Evolutionary conservation across 2,888 invertebrate genomes (phyloP), one percentile per base, ranked within the genome.

Genomic region (Allophyes oxyacanthae): DNA sequence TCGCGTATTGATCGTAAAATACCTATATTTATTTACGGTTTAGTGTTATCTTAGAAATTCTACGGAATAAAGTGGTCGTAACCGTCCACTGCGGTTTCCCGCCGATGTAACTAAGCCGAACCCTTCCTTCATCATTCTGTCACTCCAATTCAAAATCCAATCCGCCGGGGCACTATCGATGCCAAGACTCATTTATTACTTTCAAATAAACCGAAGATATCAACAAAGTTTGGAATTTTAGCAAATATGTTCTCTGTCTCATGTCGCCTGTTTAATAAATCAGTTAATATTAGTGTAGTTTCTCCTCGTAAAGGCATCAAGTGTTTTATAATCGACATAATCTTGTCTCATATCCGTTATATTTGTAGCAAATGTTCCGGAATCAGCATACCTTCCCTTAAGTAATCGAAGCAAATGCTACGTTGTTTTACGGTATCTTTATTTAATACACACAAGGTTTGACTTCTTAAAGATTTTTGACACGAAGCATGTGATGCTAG

Each of bases 61-160:
- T 41, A 64, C 64, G 64, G 53, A 30, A 45, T 53, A 59, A 49
- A 55, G 11, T 48, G 58, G 36, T 40, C 46, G 45, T 44, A 48
- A 43, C 49, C 44, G 34, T 52, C 45, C 32, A 53, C 55, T 38
- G 57, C 60, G 64, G 64, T 60, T 64, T 46, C 59, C 37, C 50
- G 54, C 65, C 54, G 55, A 25, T 34, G 33, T 59, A 55, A 57
- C 73, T 70, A 61, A 66, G 33, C 59, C 40, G 49, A 60, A 75
- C 78, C 81, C 77, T 74, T 75, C 75, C 75, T 82, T 80, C 79
- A 84, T 84, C 85, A 84, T 74, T 48, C 80, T 84, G 84, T 81
- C 85, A 79, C 78, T 79, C 72, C 77, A 78, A 82, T 84, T 82
- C 78, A 79, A 78, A 83, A 82, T 79, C 79, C 75, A 81, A 84